A percentile compares a stretch with the other conserved stretches of the same genome.
Evolutionary conservation across 2,113 vertebrate species (phyloP).

Genomic region (Capreolus pygargus): DNA sequence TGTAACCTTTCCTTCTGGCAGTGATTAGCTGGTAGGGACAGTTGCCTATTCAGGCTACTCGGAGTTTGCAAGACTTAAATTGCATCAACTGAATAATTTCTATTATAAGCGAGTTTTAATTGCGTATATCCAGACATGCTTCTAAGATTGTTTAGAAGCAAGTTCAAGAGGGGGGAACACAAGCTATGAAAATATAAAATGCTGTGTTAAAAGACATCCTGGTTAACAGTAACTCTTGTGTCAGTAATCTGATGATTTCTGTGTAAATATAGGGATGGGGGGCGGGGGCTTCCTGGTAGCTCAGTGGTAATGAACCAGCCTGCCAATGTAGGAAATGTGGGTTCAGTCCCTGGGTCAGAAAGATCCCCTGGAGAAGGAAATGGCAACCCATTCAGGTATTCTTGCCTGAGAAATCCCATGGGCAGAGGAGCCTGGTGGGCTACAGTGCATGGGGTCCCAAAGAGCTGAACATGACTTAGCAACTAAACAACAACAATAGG

Average conservation of each 20-base stretch:
- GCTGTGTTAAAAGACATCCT: background rate
- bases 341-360: background rate
- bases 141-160: conserved; percentile 17
- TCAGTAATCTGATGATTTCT: background rate
- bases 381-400: background rate
- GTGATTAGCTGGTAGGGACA: background rate
- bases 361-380: background rate
- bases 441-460: background rate
- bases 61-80: background rate
- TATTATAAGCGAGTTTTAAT: background rate
- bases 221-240: background rate
- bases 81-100: background rate
- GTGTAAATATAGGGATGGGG: background rate
- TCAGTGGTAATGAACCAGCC: background rate
- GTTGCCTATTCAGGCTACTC: background rate
- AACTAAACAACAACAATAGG: background rate
- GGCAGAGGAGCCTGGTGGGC: background rate
- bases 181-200: conserved; percentile 6
- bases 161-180: background rate
- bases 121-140: background rate
- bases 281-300: background rate
- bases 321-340: background rate
- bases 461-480: background rate
- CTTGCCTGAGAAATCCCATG: background rate
- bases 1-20: background rate